A percentile compares a stretch with the other conserved stretches of the same genome.
Evolutionary conservation across 2,888 invertebrate species (phyloP).

Genomic region (Ramazzottius varieornatus): DNA sequence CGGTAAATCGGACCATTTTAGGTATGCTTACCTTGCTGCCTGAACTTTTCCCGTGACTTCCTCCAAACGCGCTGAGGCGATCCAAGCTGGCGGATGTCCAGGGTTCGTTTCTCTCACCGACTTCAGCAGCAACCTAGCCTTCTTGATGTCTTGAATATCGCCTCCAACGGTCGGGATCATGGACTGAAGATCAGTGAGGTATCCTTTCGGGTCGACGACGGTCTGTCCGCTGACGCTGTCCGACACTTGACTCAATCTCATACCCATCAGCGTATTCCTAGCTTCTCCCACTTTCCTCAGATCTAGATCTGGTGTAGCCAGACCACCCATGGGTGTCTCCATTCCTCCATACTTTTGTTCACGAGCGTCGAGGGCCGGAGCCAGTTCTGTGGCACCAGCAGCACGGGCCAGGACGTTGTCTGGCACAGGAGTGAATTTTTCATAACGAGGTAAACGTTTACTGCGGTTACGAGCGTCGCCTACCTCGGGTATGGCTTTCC

Average conservation of each 20-base stretch:
- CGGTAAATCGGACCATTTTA: no score
- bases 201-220: constrained; percentile 96
- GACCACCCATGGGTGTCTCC: constrained; percentile 27
- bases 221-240: constrained; percentile 98
- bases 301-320: constrained; percentile 43
- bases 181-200: constrained; percentile 91
- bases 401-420: constrained; percentile 4
- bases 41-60: constrained; percentile 91
- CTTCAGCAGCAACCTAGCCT: constrained; percentile 71
- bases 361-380: background rate
- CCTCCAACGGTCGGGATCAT: constrained; percentile 98
- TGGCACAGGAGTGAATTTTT: constrained; percentile 33
- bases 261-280: constrained; percentile 92
- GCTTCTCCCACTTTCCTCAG: constrained; percentile 95
- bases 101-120: constrained; percentile 89
- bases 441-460: constrained; percentile 72
- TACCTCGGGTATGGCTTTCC: constrained; percentile 91
- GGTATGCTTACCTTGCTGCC: constrained; percentile 53
- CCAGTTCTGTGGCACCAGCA: background rate
- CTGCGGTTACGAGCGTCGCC: constrained; percentile 94
- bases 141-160: constrained; percentile 84
- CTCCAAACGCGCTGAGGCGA: constrained; percentile 86
- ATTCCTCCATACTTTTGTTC: constrained; percentile 20
- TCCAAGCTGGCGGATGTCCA: constrained; percentile 97
- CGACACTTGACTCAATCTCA: constrained; percentile 81